Base-by-base conservation (phyloP, 2,888 invertebrate genomes). In the Disparrhopalites patrizii region DNA sequence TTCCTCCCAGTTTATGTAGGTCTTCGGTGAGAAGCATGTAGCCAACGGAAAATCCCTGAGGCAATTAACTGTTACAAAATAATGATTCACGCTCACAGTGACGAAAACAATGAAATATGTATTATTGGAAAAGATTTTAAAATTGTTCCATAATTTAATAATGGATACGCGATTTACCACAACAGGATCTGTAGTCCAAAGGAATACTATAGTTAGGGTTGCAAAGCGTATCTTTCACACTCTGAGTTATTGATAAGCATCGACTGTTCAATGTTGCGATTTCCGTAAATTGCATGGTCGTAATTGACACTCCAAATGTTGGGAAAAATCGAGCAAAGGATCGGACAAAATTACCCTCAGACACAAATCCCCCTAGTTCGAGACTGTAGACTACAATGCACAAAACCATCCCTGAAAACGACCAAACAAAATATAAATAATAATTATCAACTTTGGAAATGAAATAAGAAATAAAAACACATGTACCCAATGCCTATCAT, bases 271-370 rank as follows among this genome's bases (percentile, higher is more conserved):
- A 61, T 4, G 70, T 57, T 1, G 73, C 72, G 7, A 69, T 72
- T 50, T 69, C 66, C 15, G 65, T 36, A 54, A 64, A 73, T 51
- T 61, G 68, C 70, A 73, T 71, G 2, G 65, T 66, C 27, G 66
- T 65, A 5, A 69, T 66, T n/a, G 70, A 62, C n/a, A 72, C 70
- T 33, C 71, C 70, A 67, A 70, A 74, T 0, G 72, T 70, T 15
- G 74, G 74, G 36, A 74, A 71, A n/a, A 74, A 7, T 43, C 74
- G 27, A 15, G 66, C 70, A 54, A 70, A 13, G 7, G 7, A 15
- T 2, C 66, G 56, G n/a, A 64, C n/a, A 18, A 8, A 15, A 38
- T 50, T 43, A 20, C 30, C 33, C 27, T 25, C n/a, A 5, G 33
- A n/a, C 7, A 5, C 30, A 13, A 64, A 25, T 2, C 60, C 33